Conservation (phyloP, 1,140 invertebrate species). For the Brachionus rotundiformis region DNA sequence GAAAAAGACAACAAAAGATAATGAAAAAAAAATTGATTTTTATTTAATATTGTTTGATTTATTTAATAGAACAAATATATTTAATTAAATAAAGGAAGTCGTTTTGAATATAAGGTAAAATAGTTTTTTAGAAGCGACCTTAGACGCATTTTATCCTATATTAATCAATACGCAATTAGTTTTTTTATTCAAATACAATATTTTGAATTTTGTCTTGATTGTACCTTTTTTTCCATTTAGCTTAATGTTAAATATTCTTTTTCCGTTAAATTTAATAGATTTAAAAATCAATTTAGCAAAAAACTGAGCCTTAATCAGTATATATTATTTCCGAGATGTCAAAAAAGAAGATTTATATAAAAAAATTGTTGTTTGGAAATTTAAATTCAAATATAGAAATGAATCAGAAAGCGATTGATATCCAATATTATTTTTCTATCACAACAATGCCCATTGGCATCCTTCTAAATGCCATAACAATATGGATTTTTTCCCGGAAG, state of each 20-base stretch:
- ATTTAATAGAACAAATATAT: too few species aligned
- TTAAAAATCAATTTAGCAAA: background rate
- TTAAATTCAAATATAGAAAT: background rate
- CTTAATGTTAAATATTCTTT: background rate
- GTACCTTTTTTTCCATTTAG: background rate
- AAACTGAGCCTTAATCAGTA: background rate
- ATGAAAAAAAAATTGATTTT: too few species aligned
- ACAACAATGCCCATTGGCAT: slow-evolving; percentile 13
- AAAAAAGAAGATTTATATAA: background rate
- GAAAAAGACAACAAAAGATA: too few species aligned
- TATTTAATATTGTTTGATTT: too few species aligned
- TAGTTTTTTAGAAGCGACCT: too few species aligned
- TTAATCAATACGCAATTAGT: too few species aligned
- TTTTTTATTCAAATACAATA: too few species aligned
- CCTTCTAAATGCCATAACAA: background rate
- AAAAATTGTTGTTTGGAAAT: background rate
- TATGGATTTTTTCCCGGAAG: background rate
- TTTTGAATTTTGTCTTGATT: background rate
- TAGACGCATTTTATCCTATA: background rate
- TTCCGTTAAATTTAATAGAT: background rate
- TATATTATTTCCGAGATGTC: background rate
- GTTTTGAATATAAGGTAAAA: too few species aligned
- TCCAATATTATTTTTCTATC: slow-evolving; percentile 20
- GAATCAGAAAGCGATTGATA: background rate
- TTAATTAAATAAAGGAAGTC: too few species aligned